Evolutionary conservation across 2,797 vertebrate species (phyloP), one percentile per base, ranked within the genome.

Genomic region (Leptoclinus maculatus): DNA sequence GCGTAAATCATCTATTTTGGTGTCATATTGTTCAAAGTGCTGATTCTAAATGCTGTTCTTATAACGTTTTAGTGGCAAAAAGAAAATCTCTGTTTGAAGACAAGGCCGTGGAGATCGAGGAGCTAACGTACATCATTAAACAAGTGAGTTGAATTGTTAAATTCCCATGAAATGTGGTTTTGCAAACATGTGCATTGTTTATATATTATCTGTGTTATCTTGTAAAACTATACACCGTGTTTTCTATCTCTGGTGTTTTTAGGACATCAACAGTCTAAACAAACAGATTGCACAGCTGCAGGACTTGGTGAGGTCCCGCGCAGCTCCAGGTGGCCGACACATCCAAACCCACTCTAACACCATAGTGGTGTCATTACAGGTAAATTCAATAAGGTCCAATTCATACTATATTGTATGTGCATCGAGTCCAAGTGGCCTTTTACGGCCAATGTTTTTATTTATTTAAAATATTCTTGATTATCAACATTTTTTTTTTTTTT

Each of bases 211-310:
- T 2, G 1, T n/a, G 3, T 25, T 66, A 19, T 71, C 2, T 39
- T 29, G 3, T 56, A 2, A 69, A 54, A 32, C 7, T 4, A 17
- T 8, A 57, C 25, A 29, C 25, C 54, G 27, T 45, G n/a, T 47
- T 27, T 72, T 54, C n/a, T 54, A 17, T 10, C 9, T 21, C 17
- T 49, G 8, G 7, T 65, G 12, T 80, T 62, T 86, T 49, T 76
- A 98, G 97, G 97, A 99, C 83, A 97, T 98, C 86, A 96, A 95
- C 92, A 98, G 96, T 84, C 94, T 99, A 83, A 98, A 99, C 91
- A 97, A 98, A 87, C 97, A 98, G 88, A 98, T 99, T 3, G 97
- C 97, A 29, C 97, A 98, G 87, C 96, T 99, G 84, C 97, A 98
- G 88, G 96, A 97, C 63, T 91, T 98, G 51, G 96, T 98, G 78